A percentile compares a stretch with the other conserved stretches of the same genome.
Conservation (phyloP, 2,888 invertebrate species). For the Oligia fasciuncula region DNA sequence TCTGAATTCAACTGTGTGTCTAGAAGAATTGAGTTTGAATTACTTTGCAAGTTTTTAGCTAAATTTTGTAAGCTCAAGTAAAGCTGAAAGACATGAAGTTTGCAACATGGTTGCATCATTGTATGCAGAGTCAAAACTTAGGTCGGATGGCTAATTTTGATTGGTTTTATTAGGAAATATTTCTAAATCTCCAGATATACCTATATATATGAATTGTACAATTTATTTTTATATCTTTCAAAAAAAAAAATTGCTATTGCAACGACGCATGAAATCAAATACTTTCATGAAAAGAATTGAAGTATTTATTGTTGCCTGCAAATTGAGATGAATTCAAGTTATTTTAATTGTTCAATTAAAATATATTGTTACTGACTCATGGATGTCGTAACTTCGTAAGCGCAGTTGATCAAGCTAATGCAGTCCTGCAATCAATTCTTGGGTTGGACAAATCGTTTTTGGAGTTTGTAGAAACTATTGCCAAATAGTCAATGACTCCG, state of each 20-base stretch:
- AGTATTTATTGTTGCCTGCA: constrained; percentile 1
- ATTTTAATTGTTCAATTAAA: not conserved
- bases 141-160: constrained; percentile 39
- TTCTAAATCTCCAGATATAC: constrained; percentile 9
- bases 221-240: not conserved
- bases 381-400: not conserved
- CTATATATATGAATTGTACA: not conserved
- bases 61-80: constrained; percentile 14
- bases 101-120: constrained; percentile 43
- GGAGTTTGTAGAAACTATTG: not conserved
- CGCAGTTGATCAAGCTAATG: not conserved
- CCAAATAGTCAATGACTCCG: not conserved
- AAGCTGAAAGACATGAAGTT: constrained; percentile 30
- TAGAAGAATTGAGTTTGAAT: constrained; percentile 8
- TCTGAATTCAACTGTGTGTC: constrained; percentile 23
- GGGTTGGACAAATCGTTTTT: not conserved
- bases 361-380: not conserved
- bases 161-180: constrained; percentile 49
- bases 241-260: not conserved
- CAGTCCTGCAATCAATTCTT: not conserved
- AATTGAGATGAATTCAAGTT: constrained; percentile 29
- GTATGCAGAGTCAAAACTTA: constrained; percentile 38
- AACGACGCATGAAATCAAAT: constrained; percentile 16
- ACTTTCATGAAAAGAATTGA: constrained; percentile 22
- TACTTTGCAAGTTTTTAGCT: constrained; percentile 22